phyloP scores from a whole-genome alignment of 2,888 invertebrate genomes.

The Lingula anatina region DNA sequence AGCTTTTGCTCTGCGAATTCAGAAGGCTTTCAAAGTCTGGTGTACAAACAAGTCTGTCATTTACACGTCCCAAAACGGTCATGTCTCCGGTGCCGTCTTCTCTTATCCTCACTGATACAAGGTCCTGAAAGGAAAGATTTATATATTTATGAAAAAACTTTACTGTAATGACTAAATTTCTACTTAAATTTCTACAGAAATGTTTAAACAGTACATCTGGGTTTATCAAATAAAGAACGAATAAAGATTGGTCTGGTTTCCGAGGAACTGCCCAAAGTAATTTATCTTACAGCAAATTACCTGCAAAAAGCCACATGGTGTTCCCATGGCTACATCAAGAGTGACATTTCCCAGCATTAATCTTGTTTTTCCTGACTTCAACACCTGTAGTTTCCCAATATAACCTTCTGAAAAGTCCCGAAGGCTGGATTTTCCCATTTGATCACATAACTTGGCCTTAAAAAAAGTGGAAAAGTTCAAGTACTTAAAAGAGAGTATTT shows the following conservation, averaged over 20 bases:
- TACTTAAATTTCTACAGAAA: no score
- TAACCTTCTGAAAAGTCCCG: constrained; percentile 54
- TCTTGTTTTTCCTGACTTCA: constrained; percentile 56
- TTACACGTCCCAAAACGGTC: constrained; percentile 56
- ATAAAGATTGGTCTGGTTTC: no score
- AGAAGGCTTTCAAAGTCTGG: constrained; percentile 55
- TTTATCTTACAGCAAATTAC: constrained; percentile 18
- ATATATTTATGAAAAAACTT: no score
- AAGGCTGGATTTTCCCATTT: constrained; percentile 21
- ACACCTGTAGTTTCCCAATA: constrained; percentile 57
- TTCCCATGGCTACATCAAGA: constrained; percentile 55
- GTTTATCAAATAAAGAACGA: no score
- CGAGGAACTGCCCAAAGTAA: background rate
- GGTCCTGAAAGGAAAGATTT: constrained; percentile 51
- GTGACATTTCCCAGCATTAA: constrained; percentile 55
- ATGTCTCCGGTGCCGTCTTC: constrained; percentile 52
- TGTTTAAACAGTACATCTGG: no score
- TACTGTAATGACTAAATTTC: no score
- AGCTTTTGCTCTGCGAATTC: no score
- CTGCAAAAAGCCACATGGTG: constrained; percentile 47
- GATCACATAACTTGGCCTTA: no score
- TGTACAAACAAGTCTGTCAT: constrained; percentile 55
- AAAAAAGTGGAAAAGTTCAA: no score
- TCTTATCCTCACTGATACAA: constrained; percentile 53
- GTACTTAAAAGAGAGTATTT: no score